Conservation (phyloP, 2,888 invertebrate genomes). For the Caenorhabditis virilis region DNA sequence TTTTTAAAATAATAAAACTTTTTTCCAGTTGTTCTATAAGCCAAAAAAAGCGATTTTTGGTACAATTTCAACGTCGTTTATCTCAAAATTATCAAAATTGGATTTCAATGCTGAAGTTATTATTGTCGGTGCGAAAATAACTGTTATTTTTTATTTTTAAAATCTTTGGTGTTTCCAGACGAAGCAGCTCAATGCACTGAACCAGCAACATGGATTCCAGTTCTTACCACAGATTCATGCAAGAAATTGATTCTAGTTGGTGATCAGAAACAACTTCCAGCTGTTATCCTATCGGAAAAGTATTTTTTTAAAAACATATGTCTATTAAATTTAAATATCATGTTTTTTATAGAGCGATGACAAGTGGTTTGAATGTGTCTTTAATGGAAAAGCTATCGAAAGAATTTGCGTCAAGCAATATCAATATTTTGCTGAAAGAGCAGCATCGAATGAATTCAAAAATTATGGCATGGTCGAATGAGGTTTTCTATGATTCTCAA, state of each 20-base stretch:
- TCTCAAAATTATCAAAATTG: conserved; percentile 20
- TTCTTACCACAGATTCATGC: conserved; percentile 42
- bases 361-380: conserved; percentile 20
- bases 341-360: conserved; percentile 13
- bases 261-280: conserved; percentile 60
- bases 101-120: conserved; percentile 41
- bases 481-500: conserved; percentile 54
- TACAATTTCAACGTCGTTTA: conserved; percentile 27
- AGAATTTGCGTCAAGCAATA: conserved; percentile 39
- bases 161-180: conserved; percentile 6
- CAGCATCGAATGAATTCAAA: conserved; percentile 62
- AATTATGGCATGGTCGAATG: conserved; percentile 63
- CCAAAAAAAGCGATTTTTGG: conserved; percentile 31
- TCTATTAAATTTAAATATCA: background rate
- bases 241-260: conserved; percentile 55
- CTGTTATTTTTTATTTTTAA: background rate
- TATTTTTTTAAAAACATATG: conserved; percentile 1
- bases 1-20: no score
- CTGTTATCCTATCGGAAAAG: conserved; percentile 36
- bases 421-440: conserved; percentile 47
- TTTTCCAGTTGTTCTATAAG: no score
- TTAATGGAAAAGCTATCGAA: conserved; percentile 44
- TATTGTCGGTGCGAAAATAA: conserved; percentile 28
- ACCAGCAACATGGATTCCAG: conserved; percentile 45
- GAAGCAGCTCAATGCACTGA: conserved; percentile 52